phyloP scores from a whole-genome alignment of 1,140 invertebrate genomes.

The Bombus impatiens region DNA sequence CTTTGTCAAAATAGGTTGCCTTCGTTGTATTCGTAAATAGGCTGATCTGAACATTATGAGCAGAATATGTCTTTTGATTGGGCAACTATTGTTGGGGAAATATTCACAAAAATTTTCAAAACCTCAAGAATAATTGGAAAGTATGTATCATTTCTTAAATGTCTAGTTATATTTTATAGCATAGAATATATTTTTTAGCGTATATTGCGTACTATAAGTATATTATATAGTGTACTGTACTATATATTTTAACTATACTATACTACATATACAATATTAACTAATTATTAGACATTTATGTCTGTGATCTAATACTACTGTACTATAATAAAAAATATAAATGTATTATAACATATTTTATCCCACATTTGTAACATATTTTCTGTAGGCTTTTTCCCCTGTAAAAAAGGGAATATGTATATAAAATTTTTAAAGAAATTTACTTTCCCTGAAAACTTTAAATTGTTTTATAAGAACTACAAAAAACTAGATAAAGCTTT shows the following conservation, averaged over 20 bases:
- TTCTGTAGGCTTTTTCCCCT: neutral
- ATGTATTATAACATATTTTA: too few relatives aligned
- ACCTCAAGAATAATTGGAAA: neutral
- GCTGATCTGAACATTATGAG: neutral
- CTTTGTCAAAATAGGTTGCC: slow-evolving; percentile 37
- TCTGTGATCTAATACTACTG: too few relatives aligned
- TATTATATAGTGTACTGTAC: too few relatives aligned
- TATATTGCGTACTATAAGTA: too few relatives aligned
- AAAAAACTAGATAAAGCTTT: neutral
- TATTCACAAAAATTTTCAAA: neutral
- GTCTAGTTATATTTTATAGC: neutral
- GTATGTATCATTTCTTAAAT: neutral
- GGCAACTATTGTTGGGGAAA: neutral
- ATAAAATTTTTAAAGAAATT: neutral
- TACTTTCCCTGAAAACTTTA: neutral
- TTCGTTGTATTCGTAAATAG: slow-evolving; percentile 32
- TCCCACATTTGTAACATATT: neutral
- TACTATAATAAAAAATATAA: too few relatives aligned
- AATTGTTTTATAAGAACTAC: neutral
- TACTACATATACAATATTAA: too few relatives aligned
- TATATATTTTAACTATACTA: too few relatives aligned
- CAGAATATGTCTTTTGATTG: neutral
- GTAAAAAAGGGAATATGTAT: too few relatives aligned
- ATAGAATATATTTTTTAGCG: too few relatives aligned
- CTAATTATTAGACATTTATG: too few relatives aligned